Evolutionary conservation across 2,888 invertebrate species (phyloP).

Genomic region (Agrochola lychnidis): DNA sequence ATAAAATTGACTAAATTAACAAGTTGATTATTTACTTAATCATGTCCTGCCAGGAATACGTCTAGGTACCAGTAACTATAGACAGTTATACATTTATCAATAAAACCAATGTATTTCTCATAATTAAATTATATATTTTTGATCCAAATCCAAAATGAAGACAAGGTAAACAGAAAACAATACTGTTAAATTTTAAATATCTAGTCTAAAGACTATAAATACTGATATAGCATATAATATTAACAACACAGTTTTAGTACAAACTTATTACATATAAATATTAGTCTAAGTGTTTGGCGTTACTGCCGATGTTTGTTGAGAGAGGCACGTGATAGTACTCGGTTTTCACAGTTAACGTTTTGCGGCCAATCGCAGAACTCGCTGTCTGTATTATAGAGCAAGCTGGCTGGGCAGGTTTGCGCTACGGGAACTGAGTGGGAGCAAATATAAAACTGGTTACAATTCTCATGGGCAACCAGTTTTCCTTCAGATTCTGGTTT

Average conservation of each 20-base stretch:
- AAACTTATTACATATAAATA: constrained; percentile 29
- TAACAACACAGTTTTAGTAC: constrained; percentile 30
- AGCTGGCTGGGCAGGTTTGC: constrained; percentile 54
- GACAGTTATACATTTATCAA: constrained; percentile 5
- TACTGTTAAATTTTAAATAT: constrained; percentile 45
- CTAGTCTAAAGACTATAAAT: constrained; percentile 49
- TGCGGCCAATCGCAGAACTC: constrained; percentile 68
- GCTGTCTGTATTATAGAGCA: constrained; percentile 65
- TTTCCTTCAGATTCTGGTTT: constrained; percentile 62
- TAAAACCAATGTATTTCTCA: constrained; percentile 31
- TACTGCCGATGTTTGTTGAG: constrained; percentile 61
- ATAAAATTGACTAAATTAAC: not conserved
- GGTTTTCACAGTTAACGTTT: constrained; percentile 62
- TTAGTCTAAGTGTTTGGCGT: constrained; percentile 52
- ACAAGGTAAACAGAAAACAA: constrained; percentile 42
- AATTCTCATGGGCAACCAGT: constrained; percentile 71
- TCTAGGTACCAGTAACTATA: not conserved
- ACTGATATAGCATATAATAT: constrained; percentile 28
- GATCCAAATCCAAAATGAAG: constrained; percentile 43
- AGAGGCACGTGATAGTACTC: constrained; percentile 44
- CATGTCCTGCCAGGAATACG: not conserved
- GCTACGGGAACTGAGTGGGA: constrained; percentile 62
- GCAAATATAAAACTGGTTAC: constrained; percentile 70
- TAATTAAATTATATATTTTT: constrained; percentile 41
- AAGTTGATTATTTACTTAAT: not conserved